Percentiles rank a stretch among this genome's conserved stretches.
phyloP scores from a whole-genome alignment of 2,113 vertebrate species.

The Plectropomus leopardus region DNA sequence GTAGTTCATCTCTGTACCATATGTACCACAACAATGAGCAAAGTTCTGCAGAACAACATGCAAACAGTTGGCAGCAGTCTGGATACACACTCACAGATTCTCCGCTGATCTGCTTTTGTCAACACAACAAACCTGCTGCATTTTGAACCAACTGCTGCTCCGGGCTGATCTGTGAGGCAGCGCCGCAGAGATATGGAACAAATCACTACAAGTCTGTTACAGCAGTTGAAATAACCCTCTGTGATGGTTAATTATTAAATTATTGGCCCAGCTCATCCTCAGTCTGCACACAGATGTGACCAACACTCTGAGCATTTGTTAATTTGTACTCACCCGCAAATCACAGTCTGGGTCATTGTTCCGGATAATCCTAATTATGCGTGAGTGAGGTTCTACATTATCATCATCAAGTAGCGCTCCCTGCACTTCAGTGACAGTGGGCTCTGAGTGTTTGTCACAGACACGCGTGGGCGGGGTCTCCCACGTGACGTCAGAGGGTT shows the following conservation, averaged over 20 bases:
- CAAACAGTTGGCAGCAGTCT: constrained; percentile 27
- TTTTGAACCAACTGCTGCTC: constrained; percentile 30
- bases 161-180: neutral
- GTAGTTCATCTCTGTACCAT: neutral
- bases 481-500: constrained; percentile 55
- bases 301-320: constrained; percentile 56
- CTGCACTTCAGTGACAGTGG: constrained; percentile 67
- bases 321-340: constrained; percentile 76
- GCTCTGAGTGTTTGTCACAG: constrained; percentile 65
- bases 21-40: neutral
- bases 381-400: constrained; percentile 59
- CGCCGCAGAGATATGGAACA: constrained; percentile 32
- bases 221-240: constrained; percentile 15
- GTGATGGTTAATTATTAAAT: constrained; percentile 59
- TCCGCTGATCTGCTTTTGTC: constrained; percentile 17
- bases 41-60: constrained; percentile 36
- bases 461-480: constrained; percentile 67
- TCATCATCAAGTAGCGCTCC: constrained; percentile 56
- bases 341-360: constrained; percentile 67
- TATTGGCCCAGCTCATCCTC: constrained; percentile 45
- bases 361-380: constrained; percentile 73
- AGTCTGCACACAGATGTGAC: constrained; percentile 50
- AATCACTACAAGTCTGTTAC: constrained; percentile 36
- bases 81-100: neutral
- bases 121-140: constrained; percentile 34